Conservation (phyloP, 2,888 invertebrate genomes). For the Cataglyphis albicans region DNA sequence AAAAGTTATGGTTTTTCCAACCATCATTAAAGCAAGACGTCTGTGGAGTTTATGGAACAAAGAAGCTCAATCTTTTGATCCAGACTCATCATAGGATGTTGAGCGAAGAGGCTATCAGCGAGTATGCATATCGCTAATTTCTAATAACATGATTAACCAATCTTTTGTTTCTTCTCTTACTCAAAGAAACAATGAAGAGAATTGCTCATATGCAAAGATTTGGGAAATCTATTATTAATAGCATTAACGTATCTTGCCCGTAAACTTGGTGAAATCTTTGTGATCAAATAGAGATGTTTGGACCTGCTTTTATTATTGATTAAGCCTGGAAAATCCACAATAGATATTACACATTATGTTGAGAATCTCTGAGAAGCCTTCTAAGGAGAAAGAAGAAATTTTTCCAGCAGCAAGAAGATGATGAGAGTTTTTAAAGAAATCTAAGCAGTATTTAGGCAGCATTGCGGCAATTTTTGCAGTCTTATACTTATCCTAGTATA, state of each 20-base stretch:
- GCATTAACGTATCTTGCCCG: background rate
- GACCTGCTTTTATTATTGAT: background rate
- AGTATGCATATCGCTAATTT: background rate
- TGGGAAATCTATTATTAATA: background rate
- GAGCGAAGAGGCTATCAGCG: background rate
- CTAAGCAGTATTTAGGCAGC: constrained; percentile 43
- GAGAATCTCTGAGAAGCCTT: background rate
- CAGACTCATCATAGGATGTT: background rate
- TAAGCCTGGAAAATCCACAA: background rate
- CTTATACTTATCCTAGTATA: constrained; percentile 77
- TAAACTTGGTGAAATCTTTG: background rate
- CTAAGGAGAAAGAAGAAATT: background rate
- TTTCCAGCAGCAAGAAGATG: background rate
- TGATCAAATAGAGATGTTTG: background rate
- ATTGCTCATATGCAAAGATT: background rate
- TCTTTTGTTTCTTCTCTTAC: background rate
- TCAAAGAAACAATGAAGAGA: background rate
- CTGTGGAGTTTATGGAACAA: background rate
- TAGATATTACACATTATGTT: background rate
- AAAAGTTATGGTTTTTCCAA: background rate
- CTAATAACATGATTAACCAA: background rate
- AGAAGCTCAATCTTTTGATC: background rate
- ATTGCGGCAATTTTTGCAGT: constrained; percentile 62
- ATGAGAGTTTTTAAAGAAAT: background rate
- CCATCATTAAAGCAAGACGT: background rate